Base-by-base conservation (phyloP, 2,113 vertebrate species). In the Salvator merianae region DNA sequence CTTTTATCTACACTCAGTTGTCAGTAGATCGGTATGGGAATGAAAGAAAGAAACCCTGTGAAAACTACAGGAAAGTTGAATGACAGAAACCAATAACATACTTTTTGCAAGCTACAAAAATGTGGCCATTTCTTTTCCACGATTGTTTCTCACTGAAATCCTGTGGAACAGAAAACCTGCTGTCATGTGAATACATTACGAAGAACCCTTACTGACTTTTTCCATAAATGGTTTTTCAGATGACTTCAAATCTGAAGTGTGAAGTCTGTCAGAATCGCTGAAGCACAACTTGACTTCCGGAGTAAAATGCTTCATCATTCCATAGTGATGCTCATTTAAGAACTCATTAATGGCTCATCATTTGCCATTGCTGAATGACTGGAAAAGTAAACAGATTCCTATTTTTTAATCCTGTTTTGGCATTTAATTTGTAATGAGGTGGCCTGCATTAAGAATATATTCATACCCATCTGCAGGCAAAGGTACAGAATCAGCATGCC, bases 221-320 rank as follows among this genome's bases (percentile, higher is more conserved):
- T 38, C 40, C 86, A 71, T 50, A 88, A 89, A 88, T 78, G 62
- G 65, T 38, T 89, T 86, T 90, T 82, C 90, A 12, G 78, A 70
- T 78, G 53, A 86, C 74, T 86, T 72, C 59, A n/a, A 65, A 38
- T 72, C 75, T 77, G 50, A 47, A 80, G 55, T 40, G 55, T 40
- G 69, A 40, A 32, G 38, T 74, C 82, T 87, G 83, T 84, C 83
- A 84, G 70, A 84, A 55, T 62, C 68, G 28, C 55, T 55, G 36
- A 80, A 32, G 73, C 63, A 36, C 50, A 18, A 70, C 86, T 77
- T 74, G 87, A 88, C 88, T 87, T 84, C 53, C 50, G 72, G 53
- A 88, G 86, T 84, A 76, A 62, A 69, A 20, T 68, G 14, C 55
- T 82, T 77, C 13, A 13, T 82, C 70, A 32, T 77, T 79, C 86